Evolutionary conservation across 37 sponge, comb jelly and placozoan genomes (phyloP).

Genomic region (Beroe ovata): DNA sequence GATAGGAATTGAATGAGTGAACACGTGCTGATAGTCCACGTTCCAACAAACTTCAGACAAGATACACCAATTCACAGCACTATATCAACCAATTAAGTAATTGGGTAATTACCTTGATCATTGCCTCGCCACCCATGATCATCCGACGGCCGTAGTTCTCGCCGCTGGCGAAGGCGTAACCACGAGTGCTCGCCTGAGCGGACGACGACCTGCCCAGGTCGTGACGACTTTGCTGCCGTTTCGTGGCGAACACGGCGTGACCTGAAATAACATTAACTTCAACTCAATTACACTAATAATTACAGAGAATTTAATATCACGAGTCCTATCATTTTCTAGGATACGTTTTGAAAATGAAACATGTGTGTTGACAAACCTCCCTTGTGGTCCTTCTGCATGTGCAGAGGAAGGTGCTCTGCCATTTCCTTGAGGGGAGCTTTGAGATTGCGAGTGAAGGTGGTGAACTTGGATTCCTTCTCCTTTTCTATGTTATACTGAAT

Average conservation of each 20-base stretch:
- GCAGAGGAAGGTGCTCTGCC: not conserved
- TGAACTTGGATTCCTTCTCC: conserved; percentile 5
- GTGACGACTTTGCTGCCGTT: not conserved
- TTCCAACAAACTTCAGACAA: too few relatives aligned
- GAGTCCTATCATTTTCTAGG: too few relatives aligned
- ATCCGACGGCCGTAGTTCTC: conserved; percentile 7
- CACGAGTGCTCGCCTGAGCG: conserved; percentile 26
- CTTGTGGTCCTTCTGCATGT: not conserved
- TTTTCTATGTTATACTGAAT: conserved; percentile 55
- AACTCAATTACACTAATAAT: too few relatives aligned
- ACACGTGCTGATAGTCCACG: too few relatives aligned
- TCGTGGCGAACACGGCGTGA: conserved; percentile 5
- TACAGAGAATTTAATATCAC: too few relatives aligned
- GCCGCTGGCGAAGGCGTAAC: conserved; percentile 39
- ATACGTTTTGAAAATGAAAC: not conserved
- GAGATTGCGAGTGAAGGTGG: not conserved
- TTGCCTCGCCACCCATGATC: conserved; percentile 19
- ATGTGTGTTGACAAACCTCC: conserved; percentile 8
- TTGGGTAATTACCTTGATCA: conserved; percentile 8
- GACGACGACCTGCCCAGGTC: not conserved
- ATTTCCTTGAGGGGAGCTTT: conserved; percentile 38
- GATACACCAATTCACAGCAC: not conserved
- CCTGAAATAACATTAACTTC: too few relatives aligned
- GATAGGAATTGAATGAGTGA: too few relatives aligned
- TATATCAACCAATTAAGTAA: not conserved